phyloP scores from a whole-genome alignment of 2,113 vertebrate genomes.

The Gymnarchus niloticus region DNA sequence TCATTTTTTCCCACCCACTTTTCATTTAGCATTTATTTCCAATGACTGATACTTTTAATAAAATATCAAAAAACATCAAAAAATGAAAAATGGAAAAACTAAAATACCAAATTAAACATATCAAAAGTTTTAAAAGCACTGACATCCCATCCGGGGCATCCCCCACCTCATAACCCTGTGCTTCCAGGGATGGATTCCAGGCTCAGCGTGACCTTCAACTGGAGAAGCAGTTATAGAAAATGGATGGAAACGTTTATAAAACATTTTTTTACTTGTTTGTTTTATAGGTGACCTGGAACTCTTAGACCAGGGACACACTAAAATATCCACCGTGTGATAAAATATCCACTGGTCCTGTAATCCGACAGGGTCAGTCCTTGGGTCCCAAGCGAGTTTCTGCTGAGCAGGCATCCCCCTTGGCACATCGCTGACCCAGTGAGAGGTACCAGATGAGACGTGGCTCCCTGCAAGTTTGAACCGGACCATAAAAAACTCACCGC shows the following conservation, averaged over 20 bases:
- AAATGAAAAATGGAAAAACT: too few relatives aligned
- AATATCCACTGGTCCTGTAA: background rate
- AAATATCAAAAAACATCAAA: too few relatives aligned
- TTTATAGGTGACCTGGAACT: background rate
- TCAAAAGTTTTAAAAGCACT: too few relatives aligned
- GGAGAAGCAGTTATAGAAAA: background rate
- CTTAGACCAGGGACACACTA: background rate
- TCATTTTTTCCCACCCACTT: too few relatives aligned
- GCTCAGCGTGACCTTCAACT: background rate
- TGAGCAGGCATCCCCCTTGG: background rate
- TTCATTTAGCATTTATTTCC: too few relatives aligned
- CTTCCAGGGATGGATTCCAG: background rate
- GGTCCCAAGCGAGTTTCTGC: background rate
- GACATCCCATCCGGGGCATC: too few relatives aligned
- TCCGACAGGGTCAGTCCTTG: background rate
- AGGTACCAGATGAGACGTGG: background rate
- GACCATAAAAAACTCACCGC: background rate
- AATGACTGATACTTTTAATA: too few relatives aligned
- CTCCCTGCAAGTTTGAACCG: background rate
- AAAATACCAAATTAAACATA: too few relatives aligned
- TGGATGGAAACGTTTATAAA: background rate
- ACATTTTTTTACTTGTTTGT: background rate
- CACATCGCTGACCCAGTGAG: too few relatives aligned
- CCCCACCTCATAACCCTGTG: too few relatives aligned
- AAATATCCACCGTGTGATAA: background rate